These are phyloP conservation scores for Papilio xuthus DNA, from an alignment of 1,140 invertebrate genomes.

Conservation along the genomic window DNA sequence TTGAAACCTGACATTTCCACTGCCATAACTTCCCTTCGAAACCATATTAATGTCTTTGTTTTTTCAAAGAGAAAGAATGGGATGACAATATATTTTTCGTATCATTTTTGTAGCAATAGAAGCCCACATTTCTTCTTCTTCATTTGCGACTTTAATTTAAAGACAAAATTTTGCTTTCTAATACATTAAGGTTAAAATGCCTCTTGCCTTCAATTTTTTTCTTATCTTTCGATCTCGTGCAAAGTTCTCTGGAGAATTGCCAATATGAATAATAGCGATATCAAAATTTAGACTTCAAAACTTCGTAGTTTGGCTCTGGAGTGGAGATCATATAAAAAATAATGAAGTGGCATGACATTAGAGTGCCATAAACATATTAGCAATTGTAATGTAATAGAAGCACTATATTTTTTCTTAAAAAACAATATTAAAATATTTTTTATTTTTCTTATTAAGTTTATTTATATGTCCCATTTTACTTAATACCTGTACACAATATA, in stretches of 20 bases:
- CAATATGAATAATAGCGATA: conserved; percentile 15
- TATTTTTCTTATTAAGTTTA: neutral
- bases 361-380: conserved; percentile 13
- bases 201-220: neutral
- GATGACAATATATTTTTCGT: too few species aligned
- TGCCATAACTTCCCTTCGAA: too few species aligned
- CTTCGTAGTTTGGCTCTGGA: neutral
- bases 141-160: neutral
- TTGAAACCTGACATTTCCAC: too few species aligned
- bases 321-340: conserved; percentile 19
- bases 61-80: too few species aligned
- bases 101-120: too few species aligned
- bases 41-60: too few species aligned
- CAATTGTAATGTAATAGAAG: neutral
- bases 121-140: too few species aligned
- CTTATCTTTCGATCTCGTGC: neutral
- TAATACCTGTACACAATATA: neutral
- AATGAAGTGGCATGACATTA: conserved; percentile 13
- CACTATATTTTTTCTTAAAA: neutral
- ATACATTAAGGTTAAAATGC: neutral
- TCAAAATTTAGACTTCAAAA: conserved; percentile 11
- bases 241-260: neutral
- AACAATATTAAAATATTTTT: neutral
- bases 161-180: neutral
- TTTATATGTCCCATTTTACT: neutral